Percentiles rank a stretch among this genome's conserved stretches.
phyloP scores from a whole-genome alignment of 2,113 vertebrate genomes.

The Salvelinus namaycush region DNA sequence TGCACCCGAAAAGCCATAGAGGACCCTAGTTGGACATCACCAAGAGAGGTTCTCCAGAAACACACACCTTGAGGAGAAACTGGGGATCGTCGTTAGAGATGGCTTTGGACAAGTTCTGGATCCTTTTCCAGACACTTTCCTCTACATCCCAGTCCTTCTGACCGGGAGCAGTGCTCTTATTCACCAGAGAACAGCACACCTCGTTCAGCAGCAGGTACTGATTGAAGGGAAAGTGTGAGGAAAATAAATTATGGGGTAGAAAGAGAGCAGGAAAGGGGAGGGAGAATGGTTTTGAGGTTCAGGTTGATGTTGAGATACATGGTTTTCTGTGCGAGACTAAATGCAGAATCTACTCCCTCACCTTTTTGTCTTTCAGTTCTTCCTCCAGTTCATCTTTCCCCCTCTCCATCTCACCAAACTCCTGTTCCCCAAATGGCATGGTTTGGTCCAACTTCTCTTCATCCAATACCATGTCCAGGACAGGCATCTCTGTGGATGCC shows the following conservation, averaged over 20 bases:
- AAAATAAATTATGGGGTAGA: background rate
- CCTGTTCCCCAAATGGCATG: slow-evolving; percentile 35
- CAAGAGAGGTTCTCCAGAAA: background rate
- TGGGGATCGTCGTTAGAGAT: slow-evolving; percentile 78
- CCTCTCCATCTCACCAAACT: slow-evolving; percentile 57
- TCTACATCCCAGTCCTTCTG: slow-evolving; percentile 46
- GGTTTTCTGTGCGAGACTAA: background rate
- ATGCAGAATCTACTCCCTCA: slow-evolving; percentile 18
- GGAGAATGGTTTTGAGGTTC: background rate
- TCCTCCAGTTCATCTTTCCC: slow-evolving; percentile 36
- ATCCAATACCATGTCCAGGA: slow-evolving; percentile 31
- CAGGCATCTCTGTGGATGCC: slow-evolving; percentile 26
- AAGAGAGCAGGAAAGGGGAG: background rate
- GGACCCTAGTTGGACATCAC: background rate
- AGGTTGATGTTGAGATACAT: too few species aligned
- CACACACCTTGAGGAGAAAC: slow-evolving; percentile 85
- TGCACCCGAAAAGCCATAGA: too few species aligned
- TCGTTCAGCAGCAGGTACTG: slow-evolving; percentile 80
- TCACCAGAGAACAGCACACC: slow-evolving; percentile 77
- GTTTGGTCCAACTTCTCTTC: slow-evolving; percentile 31
- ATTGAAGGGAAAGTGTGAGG: background rate
- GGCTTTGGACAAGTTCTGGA: slow-evolving; percentile 65
- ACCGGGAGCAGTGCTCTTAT: slow-evolving; percentile 58
- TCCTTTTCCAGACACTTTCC: slow-evolving; percentile 48
- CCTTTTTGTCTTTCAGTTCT: slow-evolving; percentile 68